These are phyloP conservation scores for Thripadectes ignobilis DNA, from an alignment of 2,797 vertebrate genomes.

Conservation along the genomic window DNA sequence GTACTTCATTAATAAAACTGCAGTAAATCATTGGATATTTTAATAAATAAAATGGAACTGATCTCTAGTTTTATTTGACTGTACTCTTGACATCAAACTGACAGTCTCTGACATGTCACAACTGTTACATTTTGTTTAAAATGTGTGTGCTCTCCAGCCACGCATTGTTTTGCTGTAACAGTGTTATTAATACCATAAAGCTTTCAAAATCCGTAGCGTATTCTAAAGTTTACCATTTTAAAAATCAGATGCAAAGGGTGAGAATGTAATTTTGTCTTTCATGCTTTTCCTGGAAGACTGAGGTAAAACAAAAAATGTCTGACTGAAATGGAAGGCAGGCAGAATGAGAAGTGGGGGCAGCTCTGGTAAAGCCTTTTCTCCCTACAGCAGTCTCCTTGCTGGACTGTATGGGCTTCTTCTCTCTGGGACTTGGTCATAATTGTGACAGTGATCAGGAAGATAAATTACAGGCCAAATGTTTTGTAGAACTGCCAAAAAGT, in stretches of 20 bases:
- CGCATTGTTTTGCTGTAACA: conserved; percentile 32
- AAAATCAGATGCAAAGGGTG: neutral
- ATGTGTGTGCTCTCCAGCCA: neutral
- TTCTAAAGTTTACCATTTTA: conserved; percentile 23
- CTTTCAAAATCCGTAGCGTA: conserved; percentile 50
- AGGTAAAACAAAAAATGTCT: neutral
- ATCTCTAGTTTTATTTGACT: neutral
- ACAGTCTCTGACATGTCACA: neutral
- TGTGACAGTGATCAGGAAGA: conserved; percentile 14
- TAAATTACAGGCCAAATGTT: neutral
- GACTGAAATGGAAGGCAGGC: neutral
- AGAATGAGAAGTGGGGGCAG: neutral
- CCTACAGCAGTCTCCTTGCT: neutral
- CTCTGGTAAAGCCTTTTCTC: neutral
- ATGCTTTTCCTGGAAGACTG: neutral
- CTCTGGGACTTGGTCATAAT: neutral
- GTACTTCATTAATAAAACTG: neutral
- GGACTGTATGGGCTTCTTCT: neutral
- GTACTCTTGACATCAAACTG: neutral
- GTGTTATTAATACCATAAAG: conserved; percentile 55
- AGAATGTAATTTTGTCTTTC: neutral
- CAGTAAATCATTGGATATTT: neutral
- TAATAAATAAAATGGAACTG: neutral
- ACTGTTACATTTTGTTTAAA: conserved; percentile 21
- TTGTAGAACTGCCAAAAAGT: conserved; percentile 12